Base-by-base conservation (phyloP, 1,140 invertebrate genomes). In the Littorina saxatilis region DNA sequence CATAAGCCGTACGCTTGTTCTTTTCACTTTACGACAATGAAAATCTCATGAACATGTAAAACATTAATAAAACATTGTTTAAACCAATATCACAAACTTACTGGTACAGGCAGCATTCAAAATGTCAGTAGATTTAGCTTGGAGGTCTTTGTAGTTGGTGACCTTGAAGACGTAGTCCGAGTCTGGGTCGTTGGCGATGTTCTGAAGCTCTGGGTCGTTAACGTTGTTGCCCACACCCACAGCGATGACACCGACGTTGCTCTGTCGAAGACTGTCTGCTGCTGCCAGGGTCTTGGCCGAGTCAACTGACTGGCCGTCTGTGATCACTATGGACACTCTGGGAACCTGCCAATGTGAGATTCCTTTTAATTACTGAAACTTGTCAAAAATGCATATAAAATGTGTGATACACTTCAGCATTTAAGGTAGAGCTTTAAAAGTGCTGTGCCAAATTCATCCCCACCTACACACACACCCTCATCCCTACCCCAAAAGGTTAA, bases 281-380 rank as follows among this genome's bases (percentile, higher is more conserved):
- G 63, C 78, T 17, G 7, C 32, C 29, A 75, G 72, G 2, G 88
- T 89, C 5, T 75, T 43, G 32, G 84, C 76, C 9, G 78, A 83
- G 55, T 84, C 81, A 17, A 76, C 58, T 17, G 85, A 82, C 35
- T 83, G 74, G 0, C 91, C 91, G 74, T 91, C 90, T 13, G 91
- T 91, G 37, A 91, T 78, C 2, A 91, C 85, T 2, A 91, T 82
- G 20, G 81, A 86, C 37, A 92, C 86, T 13, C 90, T 82, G 13
- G 88, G 87, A 20, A 90, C 89, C 72, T 85, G 78, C 3, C 1
- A 58, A 17, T n/a, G n/a, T n/a, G n/a, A n/a, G n/a, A n/a, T n/a
- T n/a, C n/a, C n/a, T n/a, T n/a, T n/a, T n/a, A n/a, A n/a, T n/a
- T n/a, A n/a, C n/a, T n/a, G n/a, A n/a, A n/a, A n/a, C n/a, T n/a